These are phyloP conservation scores for Cepaea hortensis DNA, from an alignment of 2,888 invertebrate genomes.

Conservation along the genomic window DNA sequence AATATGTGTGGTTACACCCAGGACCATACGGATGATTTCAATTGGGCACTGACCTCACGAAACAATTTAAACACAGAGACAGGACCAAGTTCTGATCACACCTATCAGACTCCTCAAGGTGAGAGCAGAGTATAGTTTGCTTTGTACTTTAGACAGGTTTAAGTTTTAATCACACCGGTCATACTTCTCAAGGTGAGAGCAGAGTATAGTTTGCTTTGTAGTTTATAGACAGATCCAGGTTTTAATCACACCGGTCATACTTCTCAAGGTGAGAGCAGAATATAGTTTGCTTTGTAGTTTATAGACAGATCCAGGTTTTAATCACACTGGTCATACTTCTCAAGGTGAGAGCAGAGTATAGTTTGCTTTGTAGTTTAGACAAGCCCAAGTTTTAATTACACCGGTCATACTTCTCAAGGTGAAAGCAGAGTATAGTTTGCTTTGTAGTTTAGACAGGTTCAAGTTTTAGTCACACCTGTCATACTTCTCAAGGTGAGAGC, in stretches of 20 bases:
- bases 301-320: slow-evolving; percentile 54
- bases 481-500: no score
- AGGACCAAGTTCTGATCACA: slow-evolving; percentile 66
- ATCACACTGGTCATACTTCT: no score
- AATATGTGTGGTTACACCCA: slow-evolving; percentile 67
- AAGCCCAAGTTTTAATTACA: slow-evolving; percentile 65
- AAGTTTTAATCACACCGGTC: no score
- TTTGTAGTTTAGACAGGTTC: background rate
- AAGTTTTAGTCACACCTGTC: no score
- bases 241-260: no score
- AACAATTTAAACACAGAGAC: slow-evolving; percentile 59
- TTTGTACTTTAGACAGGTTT: background rate
- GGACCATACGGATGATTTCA: slow-evolving; percentile 63
- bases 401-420: slow-evolving; percentile 58
- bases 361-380: slow-evolving; percentile 47
- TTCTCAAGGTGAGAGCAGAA: no score
- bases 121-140: slow-evolving; percentile 49
- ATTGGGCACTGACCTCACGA: slow-evolving; percentile 66
- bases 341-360: no score
- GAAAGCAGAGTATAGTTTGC: background rate
- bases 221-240: no score
- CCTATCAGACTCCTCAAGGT: slow-evolving; percentile 58
- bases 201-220: no score
- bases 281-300: no score
- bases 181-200: no score